These are phyloP conservation scores for Ammospiza nelsoni DNA, from an alignment of 2,113 vertebrate species.

Conservation along the genomic window DNA sequence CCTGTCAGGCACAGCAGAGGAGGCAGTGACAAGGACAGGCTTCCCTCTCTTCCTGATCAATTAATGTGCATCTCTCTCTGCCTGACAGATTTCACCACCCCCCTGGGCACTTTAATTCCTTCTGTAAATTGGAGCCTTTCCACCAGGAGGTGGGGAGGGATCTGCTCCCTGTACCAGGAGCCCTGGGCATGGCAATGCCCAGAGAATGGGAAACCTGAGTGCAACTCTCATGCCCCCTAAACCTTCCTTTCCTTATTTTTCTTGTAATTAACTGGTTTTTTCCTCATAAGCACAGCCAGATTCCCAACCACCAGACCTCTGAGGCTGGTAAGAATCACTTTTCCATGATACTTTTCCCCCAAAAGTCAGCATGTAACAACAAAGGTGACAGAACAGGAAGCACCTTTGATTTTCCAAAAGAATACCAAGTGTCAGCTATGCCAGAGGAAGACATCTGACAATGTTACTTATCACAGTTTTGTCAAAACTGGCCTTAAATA, in stretches of 20 bases:
- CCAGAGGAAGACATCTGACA: neutral
- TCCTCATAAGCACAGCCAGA: neutral
- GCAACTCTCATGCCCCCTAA: neutral
- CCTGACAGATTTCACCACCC: neutral
- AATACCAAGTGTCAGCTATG: neutral
- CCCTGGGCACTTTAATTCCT: neutral
- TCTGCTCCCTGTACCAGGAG: neutral
- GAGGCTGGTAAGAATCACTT: neutral
- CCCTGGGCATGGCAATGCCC: neutral
- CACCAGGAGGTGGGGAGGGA: neutral
- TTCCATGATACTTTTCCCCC: neutral
- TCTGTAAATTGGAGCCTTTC: neutral
- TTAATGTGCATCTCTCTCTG: neutral
- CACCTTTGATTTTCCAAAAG: neutral
- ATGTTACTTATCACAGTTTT: neutral
- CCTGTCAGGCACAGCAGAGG: neutral
- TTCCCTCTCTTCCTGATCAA: neutral
- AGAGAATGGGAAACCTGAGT: neutral
- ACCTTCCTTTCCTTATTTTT: neutral
- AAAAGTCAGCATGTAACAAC: neutral
- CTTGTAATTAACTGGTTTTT: neutral
- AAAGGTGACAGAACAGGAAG: neutral
- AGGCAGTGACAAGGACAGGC: neutral
- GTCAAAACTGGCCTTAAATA: neutral
- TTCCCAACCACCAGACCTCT: neutral